phyloP scores from a whole-genome alignment of 2,113 vertebrate species.

The Tragulus kanchil region DNA sequence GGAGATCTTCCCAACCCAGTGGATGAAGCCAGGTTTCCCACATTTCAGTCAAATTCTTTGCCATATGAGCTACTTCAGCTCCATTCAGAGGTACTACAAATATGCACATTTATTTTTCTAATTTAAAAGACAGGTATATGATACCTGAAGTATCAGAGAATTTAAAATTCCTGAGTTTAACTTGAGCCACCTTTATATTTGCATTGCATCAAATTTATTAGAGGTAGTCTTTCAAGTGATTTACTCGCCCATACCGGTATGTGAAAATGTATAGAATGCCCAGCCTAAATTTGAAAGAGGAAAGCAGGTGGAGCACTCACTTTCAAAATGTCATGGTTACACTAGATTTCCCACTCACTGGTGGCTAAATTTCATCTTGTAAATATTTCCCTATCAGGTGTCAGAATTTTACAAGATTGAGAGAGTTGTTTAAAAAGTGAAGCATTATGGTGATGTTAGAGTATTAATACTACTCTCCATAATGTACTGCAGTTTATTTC shows the following conservation, averaged over 20 bases:
- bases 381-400: constrained; percentile 6
- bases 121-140: no score
- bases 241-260: neutral
- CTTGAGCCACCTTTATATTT: neutral
- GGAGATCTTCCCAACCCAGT: no score
- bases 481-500: constrained; percentile 2
- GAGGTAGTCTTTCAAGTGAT: neutral
- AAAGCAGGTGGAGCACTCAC: neutral
- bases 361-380: constrained; percentile 39
- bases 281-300: constrained; percentile 39
- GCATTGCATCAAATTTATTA: constrained; percentile 8
- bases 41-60: no score
- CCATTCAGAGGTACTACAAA: no score
- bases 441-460: neutral
- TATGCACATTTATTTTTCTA: no score
- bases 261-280: constrained; percentile 1
- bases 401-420: neutral
- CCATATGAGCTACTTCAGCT: no score
- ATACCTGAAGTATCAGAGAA: no score
- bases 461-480: neutral
- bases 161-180: no score
- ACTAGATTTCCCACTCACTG: constrained; percentile 47
- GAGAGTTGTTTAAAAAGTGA: neutral
- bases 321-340: constrained; percentile 67
- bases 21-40: no score